These are phyloP conservation scores for Dendrolimus houi DNA, from an alignment of 2,888 invertebrate genomes.

Conservation along the genomic window DNA sequence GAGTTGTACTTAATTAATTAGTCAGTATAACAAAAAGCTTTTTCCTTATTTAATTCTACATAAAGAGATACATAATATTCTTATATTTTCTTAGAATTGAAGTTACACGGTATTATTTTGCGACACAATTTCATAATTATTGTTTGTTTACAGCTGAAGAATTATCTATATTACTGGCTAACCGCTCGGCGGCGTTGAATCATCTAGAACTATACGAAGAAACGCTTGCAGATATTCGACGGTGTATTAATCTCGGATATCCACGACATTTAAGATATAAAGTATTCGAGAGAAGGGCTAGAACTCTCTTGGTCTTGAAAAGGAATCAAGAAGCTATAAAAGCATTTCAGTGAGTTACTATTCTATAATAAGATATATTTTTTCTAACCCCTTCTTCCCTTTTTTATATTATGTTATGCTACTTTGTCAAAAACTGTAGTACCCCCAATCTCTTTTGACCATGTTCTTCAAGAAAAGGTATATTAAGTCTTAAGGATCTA, in stretches of 20 bases:
- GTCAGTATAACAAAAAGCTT: slow-evolving; percentile 15
- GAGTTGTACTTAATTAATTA: not conserved
- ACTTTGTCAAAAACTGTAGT: too few species aligned
- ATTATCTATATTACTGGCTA: slow-evolving; percentile 83
- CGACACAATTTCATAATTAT: slow-evolving; percentile 1
- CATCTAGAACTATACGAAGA: slow-evolving; percentile 82
- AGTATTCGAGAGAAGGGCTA: slow-evolving; percentile 83
- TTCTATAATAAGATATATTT: not conserved
- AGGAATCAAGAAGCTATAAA: slow-evolving; percentile 78
- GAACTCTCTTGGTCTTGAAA: slow-evolving; percentile 81
- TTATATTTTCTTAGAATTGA: not conserved
- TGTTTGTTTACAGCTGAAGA: slow-evolving; percentile 66
- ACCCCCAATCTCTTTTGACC: too few species aligned
- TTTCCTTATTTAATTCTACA: slow-evolving; percentile 11
- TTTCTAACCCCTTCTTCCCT: too few species aligned
- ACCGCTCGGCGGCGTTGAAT: slow-evolving; percentile 87
- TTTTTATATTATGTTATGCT: too few species aligned
- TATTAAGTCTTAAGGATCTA: too few species aligned
- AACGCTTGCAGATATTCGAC: slow-evolving; percentile 82
- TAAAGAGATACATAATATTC: not conserved
- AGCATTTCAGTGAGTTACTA: slow-evolving; percentile 73
- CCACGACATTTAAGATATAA: slow-evolving; percentile 85
- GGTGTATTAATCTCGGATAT: slow-evolving; percentile 80
- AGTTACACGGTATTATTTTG: not conserved
- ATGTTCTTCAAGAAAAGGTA: too few species aligned